A percentile compares a stretch with the other conserved stretches of the same genome.
These are phyloP conservation scores for Eolophus roseicapilla DNA, from an alignment of 2,113 vertebrate species.

Conservation along the genomic window DNA sequence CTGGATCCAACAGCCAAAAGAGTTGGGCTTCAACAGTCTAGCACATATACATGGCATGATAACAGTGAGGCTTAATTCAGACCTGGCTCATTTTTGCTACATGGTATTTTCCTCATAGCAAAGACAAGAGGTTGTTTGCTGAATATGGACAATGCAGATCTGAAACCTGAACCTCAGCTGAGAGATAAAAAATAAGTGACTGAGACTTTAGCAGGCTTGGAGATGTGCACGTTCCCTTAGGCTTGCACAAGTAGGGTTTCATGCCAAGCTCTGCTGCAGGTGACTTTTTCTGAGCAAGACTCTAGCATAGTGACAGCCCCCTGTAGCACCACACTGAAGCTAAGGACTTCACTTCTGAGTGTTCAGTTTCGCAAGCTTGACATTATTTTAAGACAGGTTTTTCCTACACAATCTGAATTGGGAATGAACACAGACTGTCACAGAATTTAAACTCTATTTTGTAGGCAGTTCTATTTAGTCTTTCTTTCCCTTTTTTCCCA, in stretches of 20 bases:
- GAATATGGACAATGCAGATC: neutral
- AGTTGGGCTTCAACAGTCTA: neutral
- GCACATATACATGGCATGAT: rapidly evolving
- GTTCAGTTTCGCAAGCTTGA: neutral
- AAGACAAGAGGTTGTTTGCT: neutral
- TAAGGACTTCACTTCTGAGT: neutral
- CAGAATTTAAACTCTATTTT: neutral
- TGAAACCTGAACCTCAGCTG: neutral
- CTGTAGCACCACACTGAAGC: neutral
- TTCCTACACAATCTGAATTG: neutral
- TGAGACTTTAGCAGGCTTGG: neutral
- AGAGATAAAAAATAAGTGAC: neutral
- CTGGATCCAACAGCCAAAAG: neutral
- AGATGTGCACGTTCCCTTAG: rapidly evolving
- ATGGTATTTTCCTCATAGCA: neutral
- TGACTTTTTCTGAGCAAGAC: neutral
- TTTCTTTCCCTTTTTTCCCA: neutral
- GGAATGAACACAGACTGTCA: neutral
- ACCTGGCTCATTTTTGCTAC: neutral
- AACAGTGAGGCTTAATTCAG: neutral
- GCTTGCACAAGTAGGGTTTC: neutral
- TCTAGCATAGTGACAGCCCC: neutral
- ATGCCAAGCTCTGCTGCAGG: neutral
- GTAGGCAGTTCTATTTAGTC: neutral
- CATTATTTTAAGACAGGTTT: neutral